Evolutionary conservation across 1,140 invertebrate genomes (phyloP).

Genomic region (Bilobella aurantiaca): DNA sequence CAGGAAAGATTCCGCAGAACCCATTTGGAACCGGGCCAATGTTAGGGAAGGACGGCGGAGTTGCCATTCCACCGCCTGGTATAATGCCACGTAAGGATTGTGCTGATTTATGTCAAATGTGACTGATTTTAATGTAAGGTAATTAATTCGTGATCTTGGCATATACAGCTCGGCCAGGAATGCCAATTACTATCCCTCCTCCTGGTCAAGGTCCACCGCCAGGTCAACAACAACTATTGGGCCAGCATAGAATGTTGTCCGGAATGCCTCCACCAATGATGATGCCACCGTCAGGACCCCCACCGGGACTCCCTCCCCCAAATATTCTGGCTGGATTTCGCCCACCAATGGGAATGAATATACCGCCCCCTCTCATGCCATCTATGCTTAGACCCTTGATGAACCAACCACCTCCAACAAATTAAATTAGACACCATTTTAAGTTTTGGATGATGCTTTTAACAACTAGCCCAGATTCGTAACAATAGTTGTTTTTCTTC

Average conservation of each 20-base stretch:
- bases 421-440: not conserved
- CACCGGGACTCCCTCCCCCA: slow-evolving; percentile 38
- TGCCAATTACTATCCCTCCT: slow-evolving; percentile 18
- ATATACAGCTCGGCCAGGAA: slow-evolving; percentile 5
- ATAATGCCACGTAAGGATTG: slow-evolving; percentile 18
- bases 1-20: slow-evolving; percentile 86
- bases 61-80: slow-evolving; percentile 54
- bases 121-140: too few relatives aligned
- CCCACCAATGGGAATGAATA: slow-evolving; percentile 28
- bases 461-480: not conserved
- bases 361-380: slow-evolving; percentile 37
- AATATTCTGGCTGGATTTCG: slow-evolving; percentile 24
- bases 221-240: too few relatives aligned
- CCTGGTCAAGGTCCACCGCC: slow-evolving; percentile 11
- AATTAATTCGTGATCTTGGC: not conserved
- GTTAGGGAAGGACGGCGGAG: slow-evolving; percentile 43
- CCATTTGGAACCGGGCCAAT: slow-evolving; percentile 59
- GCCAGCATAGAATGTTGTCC: slow-evolving; percentile 21
- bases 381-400: slow-evolving; percentile 33
- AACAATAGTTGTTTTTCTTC: too few relatives aligned
- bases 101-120: too few relatives aligned
- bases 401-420: slow-evolving; percentile 20
- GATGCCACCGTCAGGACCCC: slow-evolving; percentile 32
- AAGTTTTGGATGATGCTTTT: not conserved
- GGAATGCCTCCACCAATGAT: slow-evolving; percentile 34